Evolutionary conservation across 1,140 invertebrate species (phyloP).

Genomic region (Meloidogyne hapla): DNA sequence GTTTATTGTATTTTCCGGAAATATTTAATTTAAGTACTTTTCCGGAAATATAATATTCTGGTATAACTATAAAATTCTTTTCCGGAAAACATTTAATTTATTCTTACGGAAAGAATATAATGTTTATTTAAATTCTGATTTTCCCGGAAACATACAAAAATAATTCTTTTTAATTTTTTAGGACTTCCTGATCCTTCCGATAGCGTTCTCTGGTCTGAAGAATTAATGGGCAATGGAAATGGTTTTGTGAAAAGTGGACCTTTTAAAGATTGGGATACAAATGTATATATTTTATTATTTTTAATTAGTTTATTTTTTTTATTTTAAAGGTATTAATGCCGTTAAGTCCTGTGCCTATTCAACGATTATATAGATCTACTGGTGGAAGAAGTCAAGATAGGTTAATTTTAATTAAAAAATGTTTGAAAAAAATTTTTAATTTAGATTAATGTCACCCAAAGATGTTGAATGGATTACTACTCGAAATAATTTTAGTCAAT

Average conservation of each 20-base stretch:
- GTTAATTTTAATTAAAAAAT: constrained; percentile 25
- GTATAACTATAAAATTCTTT: too few species aligned
- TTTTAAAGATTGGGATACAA: constrained; percentile 61
- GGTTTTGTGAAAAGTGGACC: constrained; percentile 65
- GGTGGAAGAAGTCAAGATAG: constrained; percentile 18
- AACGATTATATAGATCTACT: constrained; percentile 52
- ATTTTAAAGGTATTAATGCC: constrained; percentile 48
- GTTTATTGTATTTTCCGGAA: too few species aligned
- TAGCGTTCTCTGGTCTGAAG: constrained; percentile 60
- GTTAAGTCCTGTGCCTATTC: constrained; percentile 62
- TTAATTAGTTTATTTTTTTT: not conserved
- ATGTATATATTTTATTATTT: constrained; percentile 37
- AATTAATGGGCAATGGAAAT: constrained; percentile 64
- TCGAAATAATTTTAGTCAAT: constrained; percentile 54
- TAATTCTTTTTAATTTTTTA: constrained; percentile 35
- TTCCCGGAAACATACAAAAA: not conserved
- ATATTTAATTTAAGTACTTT: too few species aligned
- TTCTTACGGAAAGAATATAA: not conserved
- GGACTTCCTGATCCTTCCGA: constrained; percentile 61
- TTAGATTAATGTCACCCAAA: constrained; percentile 54
- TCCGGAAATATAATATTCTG: too few species aligned
- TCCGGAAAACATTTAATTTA: too few species aligned
- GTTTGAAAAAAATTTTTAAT: constrained; percentile 27
- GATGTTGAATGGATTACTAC: constrained; percentile 60
- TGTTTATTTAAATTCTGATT: not conserved